These are phyloP conservation scores for Galago senegalensis DNA, from an alignment of 2,797 vertebrate species.

Conservation along the genomic window DNA sequence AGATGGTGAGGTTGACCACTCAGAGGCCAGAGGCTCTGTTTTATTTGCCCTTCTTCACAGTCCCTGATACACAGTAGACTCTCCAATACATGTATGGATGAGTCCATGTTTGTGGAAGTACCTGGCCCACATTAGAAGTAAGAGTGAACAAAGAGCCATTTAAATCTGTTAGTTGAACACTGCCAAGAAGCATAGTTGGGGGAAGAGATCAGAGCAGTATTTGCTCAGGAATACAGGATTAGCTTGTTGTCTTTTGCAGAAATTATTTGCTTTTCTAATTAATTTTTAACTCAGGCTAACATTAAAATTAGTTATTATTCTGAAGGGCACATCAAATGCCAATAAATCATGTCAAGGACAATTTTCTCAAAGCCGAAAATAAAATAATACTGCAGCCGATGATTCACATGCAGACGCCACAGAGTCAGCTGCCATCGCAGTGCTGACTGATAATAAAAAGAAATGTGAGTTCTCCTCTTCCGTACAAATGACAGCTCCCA, in stretches of 20 bases:
- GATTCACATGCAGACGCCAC: neutral
- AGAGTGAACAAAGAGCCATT: neutral
- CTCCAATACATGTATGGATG: neutral
- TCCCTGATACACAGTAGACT: neutral
- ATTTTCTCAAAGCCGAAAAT: conserved; percentile 42
- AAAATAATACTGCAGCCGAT: neutral
- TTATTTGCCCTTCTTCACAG: neutral
- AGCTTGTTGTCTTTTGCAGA: conserved; percentile 25
- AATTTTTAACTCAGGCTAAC: conserved; percentile 30
- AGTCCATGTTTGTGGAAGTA: neutral
- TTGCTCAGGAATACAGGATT: neutral
- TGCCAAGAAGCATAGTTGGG: neutral
- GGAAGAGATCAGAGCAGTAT: neutral
- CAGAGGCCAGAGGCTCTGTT: neutral
- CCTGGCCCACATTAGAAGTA: neutral
- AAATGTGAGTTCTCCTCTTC: neutral
- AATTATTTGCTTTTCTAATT: conserved; percentile 66
- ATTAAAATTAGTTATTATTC: conserved; percentile 61
- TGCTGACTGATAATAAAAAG: neutral
- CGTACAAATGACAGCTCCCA: neutral
- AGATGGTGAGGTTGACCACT: neutral
- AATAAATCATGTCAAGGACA: neutral
- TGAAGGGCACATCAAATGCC: neutral
- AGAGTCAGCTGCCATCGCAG: neutral
- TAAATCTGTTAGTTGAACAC: neutral